These are phyloP conservation scores for Zhuqinia jingwanae DNA, from an alignment of 2,888 invertebrate genomes.

Conservation along the genomic window DNA sequence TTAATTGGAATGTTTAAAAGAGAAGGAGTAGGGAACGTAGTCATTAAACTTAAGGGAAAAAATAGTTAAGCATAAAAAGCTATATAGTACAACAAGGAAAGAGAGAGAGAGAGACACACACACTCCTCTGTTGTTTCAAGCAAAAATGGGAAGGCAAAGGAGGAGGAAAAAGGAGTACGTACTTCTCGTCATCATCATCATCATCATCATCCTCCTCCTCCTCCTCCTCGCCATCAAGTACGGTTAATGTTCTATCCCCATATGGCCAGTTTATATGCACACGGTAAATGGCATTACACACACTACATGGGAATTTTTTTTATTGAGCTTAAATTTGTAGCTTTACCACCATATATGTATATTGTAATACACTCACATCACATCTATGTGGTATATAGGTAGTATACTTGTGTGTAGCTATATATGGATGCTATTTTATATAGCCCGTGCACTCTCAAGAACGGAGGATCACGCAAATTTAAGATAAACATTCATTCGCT, in stretches of 20 bases:
- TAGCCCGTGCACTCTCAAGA: neutral
- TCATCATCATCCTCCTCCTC: too few relatives aligned
- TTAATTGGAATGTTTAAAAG: slow-evolving; percentile 64
- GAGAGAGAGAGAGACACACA: slow-evolving; percentile 17
- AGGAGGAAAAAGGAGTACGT: neutral
- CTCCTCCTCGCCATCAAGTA: too few relatives aligned
- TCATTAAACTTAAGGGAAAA: slow-evolving; percentile 57
- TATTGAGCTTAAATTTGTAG: slow-evolving; percentile 52
- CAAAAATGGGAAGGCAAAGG: neutral
- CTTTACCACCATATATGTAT: neutral
- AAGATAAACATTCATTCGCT: slow-evolving; percentile 70
- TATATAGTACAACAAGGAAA: neutral
- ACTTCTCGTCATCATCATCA: neutral
- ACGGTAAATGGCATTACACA: too few relatives aligned
- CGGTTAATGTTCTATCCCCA: slow-evolving; percentile 25
- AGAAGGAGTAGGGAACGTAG: slow-evolving; percentile 52
- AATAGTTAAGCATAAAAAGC: neutral
- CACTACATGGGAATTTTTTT: slow-evolving; percentile 36
- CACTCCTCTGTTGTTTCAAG: slow-evolving; percentile 42
- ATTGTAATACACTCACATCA: neutral
- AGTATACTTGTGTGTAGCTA: neutral
- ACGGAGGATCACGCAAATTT: slow-evolving; percentile 72
- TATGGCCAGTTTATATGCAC: slow-evolving; percentile 36
- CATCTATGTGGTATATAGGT: too few relatives aligned
- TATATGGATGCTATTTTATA: slow-evolving; percentile 11